A percentile compares a stretch with the other conserved stretches of the same genome.
Conservation (phyloP, 2,113 vertebrate species). For the Ivindomyrus marchei region DNA sequence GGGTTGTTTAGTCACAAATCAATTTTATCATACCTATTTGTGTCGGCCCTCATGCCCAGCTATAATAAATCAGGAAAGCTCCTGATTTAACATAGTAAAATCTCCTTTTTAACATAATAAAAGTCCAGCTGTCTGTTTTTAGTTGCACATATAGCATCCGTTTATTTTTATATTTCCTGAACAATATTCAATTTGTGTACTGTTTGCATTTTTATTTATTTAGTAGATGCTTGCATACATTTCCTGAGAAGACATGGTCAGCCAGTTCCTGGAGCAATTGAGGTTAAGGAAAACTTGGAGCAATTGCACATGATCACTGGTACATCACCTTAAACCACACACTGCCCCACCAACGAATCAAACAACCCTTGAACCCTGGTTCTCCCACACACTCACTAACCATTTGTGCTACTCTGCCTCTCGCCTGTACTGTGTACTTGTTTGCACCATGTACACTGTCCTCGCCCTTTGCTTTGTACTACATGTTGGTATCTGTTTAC, state of each 20-base stretch:
- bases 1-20: background rate
- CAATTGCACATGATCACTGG: background rate
- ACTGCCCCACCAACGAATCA: background rate
- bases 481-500: background rate
- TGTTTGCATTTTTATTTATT: background rate
- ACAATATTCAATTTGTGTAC: background rate
- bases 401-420: background rate
- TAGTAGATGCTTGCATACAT: background rate
- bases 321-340: background rate
- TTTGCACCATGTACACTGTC: background rate
- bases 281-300: background rate
- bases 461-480: background rate
- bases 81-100: no score
- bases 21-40: background rate
- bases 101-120: background rate
- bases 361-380: background rate
- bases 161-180: background rate
- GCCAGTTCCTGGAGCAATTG: background rate
- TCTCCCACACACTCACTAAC: background rate
- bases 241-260: background rate
- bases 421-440: background rate
- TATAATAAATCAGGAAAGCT: background rate
- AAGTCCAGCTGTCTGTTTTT: background rate
- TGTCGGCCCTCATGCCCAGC: background rate
- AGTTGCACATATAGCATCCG: background rate